These are phyloP conservation scores for Choristoneura rosaceana DNA, from an alignment of 2,888 invertebrate species.

Conservation along the genomic window DNA sequence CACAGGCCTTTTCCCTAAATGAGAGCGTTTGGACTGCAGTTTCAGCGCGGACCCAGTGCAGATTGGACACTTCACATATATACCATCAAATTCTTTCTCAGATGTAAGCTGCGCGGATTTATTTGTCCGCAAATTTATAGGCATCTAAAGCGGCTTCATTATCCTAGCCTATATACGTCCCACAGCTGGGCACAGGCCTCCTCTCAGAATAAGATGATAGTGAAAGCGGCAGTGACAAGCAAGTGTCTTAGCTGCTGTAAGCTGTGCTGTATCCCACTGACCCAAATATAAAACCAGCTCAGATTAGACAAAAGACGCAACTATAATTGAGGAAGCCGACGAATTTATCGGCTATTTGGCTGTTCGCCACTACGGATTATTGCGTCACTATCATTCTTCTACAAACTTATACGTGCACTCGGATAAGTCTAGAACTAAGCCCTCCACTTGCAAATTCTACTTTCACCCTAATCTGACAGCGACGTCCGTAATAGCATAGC, in stretches of 20 bases:
- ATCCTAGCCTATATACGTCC: no score
- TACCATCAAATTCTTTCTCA: no score
- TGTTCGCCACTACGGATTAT: conserved; percentile 41
- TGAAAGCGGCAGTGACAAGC: not conserved
- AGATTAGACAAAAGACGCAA: conserved; percentile 46
- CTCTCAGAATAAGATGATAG: no score
- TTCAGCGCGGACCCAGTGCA: no score
- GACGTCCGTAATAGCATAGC: not conserved
- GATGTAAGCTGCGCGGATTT: no score
- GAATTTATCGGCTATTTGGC: conserved; percentile 52
- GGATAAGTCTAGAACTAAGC: conserved; percentile 7
- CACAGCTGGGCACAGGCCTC: no score
- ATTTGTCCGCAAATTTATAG: not conserved
- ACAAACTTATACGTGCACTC: conserved; percentile 22
- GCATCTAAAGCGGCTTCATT: not conserved
- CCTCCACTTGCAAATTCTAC: not conserved
- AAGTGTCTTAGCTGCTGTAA: conserved; percentile 4
- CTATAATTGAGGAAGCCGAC: conserved; percentile 53
- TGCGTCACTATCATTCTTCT: conserved; percentile 26
- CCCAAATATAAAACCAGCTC: conserved; percentile 54
- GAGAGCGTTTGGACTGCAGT: no score
- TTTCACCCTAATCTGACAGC: not conserved
- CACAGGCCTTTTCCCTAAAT: no score
- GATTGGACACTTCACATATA: no score
- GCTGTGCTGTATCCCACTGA: conserved; percentile 50